A percentile compares a stretch with the other conserved stretches of the same genome.
phyloP scores from a whole-genome alignment of 2,888 invertebrate species.

The Tinea pellionella region DNA sequence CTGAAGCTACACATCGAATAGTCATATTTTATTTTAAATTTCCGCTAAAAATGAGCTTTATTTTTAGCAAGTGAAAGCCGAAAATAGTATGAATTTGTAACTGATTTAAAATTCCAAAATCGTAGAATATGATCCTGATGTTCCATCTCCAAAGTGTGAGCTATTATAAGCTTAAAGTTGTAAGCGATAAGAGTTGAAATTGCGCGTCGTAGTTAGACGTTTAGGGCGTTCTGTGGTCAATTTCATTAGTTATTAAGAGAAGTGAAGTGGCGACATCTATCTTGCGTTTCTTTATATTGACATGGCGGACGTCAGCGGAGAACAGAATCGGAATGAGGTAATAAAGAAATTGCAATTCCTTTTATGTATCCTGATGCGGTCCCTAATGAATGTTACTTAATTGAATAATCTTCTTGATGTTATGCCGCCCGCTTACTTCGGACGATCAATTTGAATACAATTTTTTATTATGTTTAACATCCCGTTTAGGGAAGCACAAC shows the following conservation, averaged over 20 bases:
- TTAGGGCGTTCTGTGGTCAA: slow-evolving; percentile 19
- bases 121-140: slow-evolving; percentile 9
- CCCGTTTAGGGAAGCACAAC: neutral
- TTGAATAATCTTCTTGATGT: slow-evolving; percentile 35
- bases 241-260: slow-evolving; percentile 36
- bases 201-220: neutral
- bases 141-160: neutral
- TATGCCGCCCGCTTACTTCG: neutral
- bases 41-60: neutral
- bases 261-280: slow-evolving; percentile 44
- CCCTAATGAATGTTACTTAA: slow-evolving; percentile 39
- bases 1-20: slow-evolving; percentile 17
- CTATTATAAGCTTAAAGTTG: neutral
- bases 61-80: neutral
- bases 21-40: slow-evolving; percentile 16
- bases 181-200: neutral
- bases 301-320: slow-evolving; percentile 26
- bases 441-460: neutral
- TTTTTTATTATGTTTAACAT: neutral
- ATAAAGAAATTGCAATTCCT: slow-evolving; percentile 49
- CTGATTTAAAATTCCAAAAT: slow-evolving; percentile 14
- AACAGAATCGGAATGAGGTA: slow-evolving; percentile 41
- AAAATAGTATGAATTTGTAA: slow-evolving; percentile 12
- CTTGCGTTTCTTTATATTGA: slow-evolving; percentile 48
- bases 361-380: slow-evolving; percentile 35